Evolutionary conservation across 2,888 invertebrate species (phyloP), one percentile per base, ranked within the genome.

Genomic region (Standfussiana lucernea): DNA sequence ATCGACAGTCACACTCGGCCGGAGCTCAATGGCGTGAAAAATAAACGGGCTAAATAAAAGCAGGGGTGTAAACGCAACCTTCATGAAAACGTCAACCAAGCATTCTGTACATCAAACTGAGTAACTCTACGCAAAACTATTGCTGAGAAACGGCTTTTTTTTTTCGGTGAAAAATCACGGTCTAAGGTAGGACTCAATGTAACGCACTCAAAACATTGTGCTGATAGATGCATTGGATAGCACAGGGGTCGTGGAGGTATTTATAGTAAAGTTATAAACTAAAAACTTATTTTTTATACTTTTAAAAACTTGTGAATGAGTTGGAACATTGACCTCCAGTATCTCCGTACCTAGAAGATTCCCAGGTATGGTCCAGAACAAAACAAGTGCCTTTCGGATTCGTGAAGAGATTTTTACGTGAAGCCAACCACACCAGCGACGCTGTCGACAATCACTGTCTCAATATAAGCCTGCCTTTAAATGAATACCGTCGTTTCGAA

Each of bases 401-500:
- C 32, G 18, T 18, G 3, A 32, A 18, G 59, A 32, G 18, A n/a
- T n/a, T 10, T 50, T 53, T 5, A n/a, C 28, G 1, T 56, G 6
- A 32, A 59, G 59, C 59, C 18, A 8, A 32, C 10, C 32, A 32
- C 28, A 21, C 32, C 10, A 32, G 59, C 10, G 21, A 21, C 21
- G 21, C 32, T 10, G 18, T 59, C 21, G 21, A 59, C 21, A 32
- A 59, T 10, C 35, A 32, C 35, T 35, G 32, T 35, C 61, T 11
- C 61, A 61, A 61, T 61, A 35, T 61, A 61, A 61, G 35, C 61
- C 61, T 61, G 61, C 35, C 61, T 61, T 61, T 21, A 86, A 82
- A 82, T 76, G 68, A 84, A 84, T 77, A 79, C 81, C 64, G 67
- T 72, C 75, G 70, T 80, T 89, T 76, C 84, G 74, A 87, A 89